phyloP scores from a whole-genome alignment of 2,797 vertebrate species.

The Characodon lateralis region DNA sequence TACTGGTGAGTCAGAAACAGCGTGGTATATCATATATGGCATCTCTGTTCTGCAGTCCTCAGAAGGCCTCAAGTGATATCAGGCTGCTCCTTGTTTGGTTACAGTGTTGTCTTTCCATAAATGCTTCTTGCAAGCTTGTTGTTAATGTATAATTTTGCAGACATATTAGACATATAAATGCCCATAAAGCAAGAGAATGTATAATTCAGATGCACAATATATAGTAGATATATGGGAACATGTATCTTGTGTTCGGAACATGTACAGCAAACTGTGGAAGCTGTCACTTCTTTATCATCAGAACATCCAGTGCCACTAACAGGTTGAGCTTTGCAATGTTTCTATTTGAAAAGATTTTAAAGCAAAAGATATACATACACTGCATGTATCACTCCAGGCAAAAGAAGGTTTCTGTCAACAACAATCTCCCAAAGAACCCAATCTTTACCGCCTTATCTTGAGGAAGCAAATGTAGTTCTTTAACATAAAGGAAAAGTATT shows the following conservation, averaged over 20 bases:
- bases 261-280: neutral
- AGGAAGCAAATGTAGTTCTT: neutral
- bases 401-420: neutral
- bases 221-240: neutral
- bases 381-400: neutral
- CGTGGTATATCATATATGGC: constrained; percentile 15
- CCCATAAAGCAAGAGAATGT: neutral
- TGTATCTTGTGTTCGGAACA: neutral
- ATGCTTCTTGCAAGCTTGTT: neutral
- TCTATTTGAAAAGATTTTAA: neutral
- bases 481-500: neutral
- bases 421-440: neutral
- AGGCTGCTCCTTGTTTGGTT: constrained; percentile 3
- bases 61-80: constrained; percentile 24
- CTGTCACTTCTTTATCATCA: neutral
- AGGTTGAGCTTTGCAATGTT: neutral
- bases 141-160: neutral
- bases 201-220: neutral
- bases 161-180: neutral
- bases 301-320: neutral
- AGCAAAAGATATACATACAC: neutral
- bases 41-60: constrained; percentile 23
- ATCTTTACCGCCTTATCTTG: neutral
- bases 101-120: constrained; percentile 1
- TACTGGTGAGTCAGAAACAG: constrained; percentile 81